Percentiles rank a stretch among this genome's conserved stretches.
Evolutionary conservation across 2,888 invertebrate species (phyloP).

Genomic region (Nemoura dubitans): DNA sequence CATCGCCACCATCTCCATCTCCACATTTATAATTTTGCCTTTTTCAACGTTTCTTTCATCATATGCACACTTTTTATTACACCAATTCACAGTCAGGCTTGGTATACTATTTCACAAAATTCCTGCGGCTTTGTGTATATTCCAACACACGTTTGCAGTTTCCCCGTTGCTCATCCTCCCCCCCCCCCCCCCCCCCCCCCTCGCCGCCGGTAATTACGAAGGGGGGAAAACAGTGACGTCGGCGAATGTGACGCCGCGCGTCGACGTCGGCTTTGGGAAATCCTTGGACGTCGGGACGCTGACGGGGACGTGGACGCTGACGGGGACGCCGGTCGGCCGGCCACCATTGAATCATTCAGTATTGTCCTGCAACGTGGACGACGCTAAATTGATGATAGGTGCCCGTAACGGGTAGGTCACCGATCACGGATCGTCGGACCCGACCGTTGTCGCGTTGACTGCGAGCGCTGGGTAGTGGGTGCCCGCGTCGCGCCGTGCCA

Average conservation of each 20-base stretch:
- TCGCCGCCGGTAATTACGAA: background rate
- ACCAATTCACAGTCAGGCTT: too few relatives aligned
- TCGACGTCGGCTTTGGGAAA: background rate
- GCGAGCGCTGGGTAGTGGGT: too few relatives aligned
- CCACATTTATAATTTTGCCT: too few relatives aligned
- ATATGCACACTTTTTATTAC: background rate
- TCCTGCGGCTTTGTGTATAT: background rate
- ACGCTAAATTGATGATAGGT: background rate
- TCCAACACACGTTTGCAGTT: background rate
- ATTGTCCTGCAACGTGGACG: background rate
- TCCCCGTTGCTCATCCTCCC: background rate
- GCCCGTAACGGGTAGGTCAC: background rate
- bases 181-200: background rate
- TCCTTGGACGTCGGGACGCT: background rate
- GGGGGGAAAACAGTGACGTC: background rate
- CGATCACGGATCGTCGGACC: too few relatives aligned
- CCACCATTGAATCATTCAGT: background rate
- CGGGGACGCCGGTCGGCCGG: background rate
- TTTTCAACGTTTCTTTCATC: background rate
- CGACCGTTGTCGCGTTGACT: too few relatives aligned
- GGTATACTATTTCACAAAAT: background rate
- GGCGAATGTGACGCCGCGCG: too few relatives aligned
- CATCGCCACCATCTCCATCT: too few relatives aligned
- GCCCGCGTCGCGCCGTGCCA: too few relatives aligned
- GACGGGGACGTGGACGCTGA: background rate